Percentiles rank a stretch among this genome's conserved stretches.
Evolutionary conservation across 53 echinoderm and acorn worm species (phyloP).

Genomic region (Actinopyga echinites): DNA sequence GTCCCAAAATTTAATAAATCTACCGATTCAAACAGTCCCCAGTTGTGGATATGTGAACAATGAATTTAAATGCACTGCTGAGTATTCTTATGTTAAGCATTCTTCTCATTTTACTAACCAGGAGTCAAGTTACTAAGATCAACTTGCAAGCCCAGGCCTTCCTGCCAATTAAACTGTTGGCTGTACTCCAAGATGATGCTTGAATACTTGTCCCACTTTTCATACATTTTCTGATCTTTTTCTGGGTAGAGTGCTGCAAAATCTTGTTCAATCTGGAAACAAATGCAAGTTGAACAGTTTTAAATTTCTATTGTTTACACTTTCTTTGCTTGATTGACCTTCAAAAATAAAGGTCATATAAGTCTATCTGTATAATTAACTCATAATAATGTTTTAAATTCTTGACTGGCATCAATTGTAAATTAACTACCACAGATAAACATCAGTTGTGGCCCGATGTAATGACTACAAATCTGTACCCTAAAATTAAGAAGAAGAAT

Average conservation of each 20-base stretch:
- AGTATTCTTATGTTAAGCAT: neutral
- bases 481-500: neutral
- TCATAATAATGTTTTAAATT: too few species aligned
- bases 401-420: too few species aligned
- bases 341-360: neutral
- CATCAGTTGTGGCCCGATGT: too few species aligned
- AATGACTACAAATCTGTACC: too few species aligned
- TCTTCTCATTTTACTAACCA: neutral
- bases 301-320: neutral
- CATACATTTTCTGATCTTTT: constrained; percentile 2
- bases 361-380: neutral
- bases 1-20: too few species aligned
- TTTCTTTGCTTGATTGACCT: neutral
- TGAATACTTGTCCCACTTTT: constrained; percentile 20
- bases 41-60: too few species aligned
- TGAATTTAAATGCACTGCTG: too few species aligned
- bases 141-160: neutral
- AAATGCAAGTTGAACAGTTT: neutral
- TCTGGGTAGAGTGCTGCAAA: constrained; percentile 14
- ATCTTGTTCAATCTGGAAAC: constrained; percentile 24
- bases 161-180: neutral
- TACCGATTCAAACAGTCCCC: too few species aligned
- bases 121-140: neutral
- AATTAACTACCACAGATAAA: too few species aligned
- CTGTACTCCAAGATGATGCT: constrained; percentile 7